phyloP scores from a whole-genome alignment of 2,888 invertebrate species.

The Aleiodes testaceus region DNA sequence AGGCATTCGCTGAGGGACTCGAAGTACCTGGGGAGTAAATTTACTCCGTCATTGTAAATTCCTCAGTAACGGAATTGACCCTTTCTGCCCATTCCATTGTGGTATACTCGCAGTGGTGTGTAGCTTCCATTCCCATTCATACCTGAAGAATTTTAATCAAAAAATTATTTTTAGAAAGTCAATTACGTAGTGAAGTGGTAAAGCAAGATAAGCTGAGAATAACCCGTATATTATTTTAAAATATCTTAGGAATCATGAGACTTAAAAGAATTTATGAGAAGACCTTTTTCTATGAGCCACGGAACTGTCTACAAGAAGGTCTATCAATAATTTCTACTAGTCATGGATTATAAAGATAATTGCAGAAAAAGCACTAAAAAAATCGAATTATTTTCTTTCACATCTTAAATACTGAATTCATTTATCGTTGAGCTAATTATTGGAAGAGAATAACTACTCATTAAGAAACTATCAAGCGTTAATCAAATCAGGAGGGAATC shows the following conservation, averaged over 20 bases:
- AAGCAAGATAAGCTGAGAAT: conserved; percentile 28
- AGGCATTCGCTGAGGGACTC: conserved; percentile 18
- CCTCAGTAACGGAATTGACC: conserved; percentile 86
- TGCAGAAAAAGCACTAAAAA: too few species aligned
- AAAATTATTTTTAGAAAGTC: conserved; percentile 32
- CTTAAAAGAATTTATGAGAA: conserved; percentile 10
- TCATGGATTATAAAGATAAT: not conserved
- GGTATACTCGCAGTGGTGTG: conserved; percentile 86
- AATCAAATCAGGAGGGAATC: too few species aligned
- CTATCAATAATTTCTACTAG: too few species aligned
- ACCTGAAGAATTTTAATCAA: conserved; percentile 69
- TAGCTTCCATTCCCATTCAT: conserved; percentile 82
- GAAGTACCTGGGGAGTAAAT: not conserved
- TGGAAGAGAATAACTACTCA: too few species aligned
- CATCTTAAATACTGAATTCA: too few species aligned
- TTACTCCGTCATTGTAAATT: not conserved
- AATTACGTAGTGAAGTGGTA: too few species aligned
- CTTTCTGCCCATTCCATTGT: conserved; percentile 86
- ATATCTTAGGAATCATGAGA: not conserved
- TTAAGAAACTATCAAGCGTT: too few species aligned
- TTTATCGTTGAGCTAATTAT: too few species aligned
- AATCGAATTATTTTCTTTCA: too few species aligned
- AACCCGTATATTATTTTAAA: not conserved
- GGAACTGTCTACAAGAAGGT: too few species aligned
- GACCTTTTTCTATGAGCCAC: not conserved